Conservation (phyloP, 2,888 invertebrate species). For the Drosophila paramelanica region DNA sequence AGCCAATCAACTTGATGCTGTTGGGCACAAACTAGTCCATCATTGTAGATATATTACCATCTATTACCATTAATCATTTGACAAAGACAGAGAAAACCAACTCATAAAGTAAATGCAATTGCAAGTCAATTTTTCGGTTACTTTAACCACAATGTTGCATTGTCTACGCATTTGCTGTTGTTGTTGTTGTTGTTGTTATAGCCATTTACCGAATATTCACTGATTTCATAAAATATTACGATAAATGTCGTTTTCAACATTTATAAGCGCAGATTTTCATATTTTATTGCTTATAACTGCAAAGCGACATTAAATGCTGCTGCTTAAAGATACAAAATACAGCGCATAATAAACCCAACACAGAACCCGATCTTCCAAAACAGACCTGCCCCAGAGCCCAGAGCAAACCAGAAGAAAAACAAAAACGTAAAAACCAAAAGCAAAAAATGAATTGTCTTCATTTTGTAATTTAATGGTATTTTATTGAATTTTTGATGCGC, state of each 20-base stretch:
- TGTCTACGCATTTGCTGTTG: constrained; percentile 39
- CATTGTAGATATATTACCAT: constrained; percentile 23
- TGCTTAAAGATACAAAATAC: constrained; percentile 72
- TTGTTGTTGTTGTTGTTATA: constrained; percentile 18
- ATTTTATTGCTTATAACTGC: constrained; percentile 80
- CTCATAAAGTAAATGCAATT: constrained; percentile 43
- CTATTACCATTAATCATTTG: constrained; percentile 34
- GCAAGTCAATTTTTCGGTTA: constrained; percentile 54
- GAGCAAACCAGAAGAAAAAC: constrained; percentile 14
- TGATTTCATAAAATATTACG: constrained; percentile 79
- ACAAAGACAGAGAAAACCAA: constrained; percentile 1
- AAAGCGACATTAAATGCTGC: constrained; percentile 83
- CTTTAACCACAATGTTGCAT: constrained; percentile 50
- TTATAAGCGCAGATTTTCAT: constrained; percentile 71
- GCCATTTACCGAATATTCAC: constrained; percentile 64
- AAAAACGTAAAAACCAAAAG: constrained; percentile 21
- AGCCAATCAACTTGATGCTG: neutral
- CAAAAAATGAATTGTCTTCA: constrained; percentile 77
- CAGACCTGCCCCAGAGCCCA: constrained; percentile 31
- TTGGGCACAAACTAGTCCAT: constrained; percentile 17
- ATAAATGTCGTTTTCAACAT: constrained; percentile 74
- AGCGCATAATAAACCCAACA: constrained; percentile 42
- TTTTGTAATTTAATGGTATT: constrained; percentile 83
- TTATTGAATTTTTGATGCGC: constrained; percentile 80
- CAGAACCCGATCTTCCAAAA: constrained; percentile 19